Conservation (phyloP, 37 sponge, comb jelly and placozoan species). For the Sycon ciliatum region DNA sequence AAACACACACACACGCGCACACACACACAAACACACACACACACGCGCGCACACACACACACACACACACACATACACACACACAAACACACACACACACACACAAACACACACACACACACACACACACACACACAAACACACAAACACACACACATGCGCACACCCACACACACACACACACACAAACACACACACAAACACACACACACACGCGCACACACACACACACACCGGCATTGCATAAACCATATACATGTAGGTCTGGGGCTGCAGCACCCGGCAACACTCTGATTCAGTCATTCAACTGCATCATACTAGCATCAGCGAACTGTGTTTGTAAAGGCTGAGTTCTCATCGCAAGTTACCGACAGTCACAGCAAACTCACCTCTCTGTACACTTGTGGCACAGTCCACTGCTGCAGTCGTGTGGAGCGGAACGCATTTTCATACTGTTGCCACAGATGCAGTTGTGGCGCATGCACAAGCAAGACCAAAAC, state of each 20-base stretch:
- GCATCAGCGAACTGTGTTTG: too few relatives aligned
- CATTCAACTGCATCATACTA: too few relatives aligned
- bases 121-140: conserved; percentile 1
- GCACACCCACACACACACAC: background rate
- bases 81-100: conserved; percentile 1
- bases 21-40: conserved; percentile 12
- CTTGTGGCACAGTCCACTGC: too few relatives aligned
- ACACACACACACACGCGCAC: background rate
- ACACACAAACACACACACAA: background rate
- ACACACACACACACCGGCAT: background rate
- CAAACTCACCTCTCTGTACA: too few relatives aligned
- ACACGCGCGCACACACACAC: conserved; percentile 5
- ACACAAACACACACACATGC: background rate
- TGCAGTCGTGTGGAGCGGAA: too few relatives aligned
- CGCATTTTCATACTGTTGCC: too few relatives aligned
- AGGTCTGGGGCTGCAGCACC: background rate
- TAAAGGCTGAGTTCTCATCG: too few relatives aligned
- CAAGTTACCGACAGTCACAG: too few relatives aligned
- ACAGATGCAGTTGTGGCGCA: too few relatives aligned
- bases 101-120: conserved; percentile 1
- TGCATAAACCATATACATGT: background rate
- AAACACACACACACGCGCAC: background rate
- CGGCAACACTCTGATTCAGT: too few relatives aligned
- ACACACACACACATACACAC: conserved; percentile 14
- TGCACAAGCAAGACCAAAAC: background rate